A percentile compares a stretch with the other conserved stretches of the same genome.
These are phyloP conservation scores for Caenorhabditis afra DNA, from an alignment of 2,888 invertebrate species.

Conservation along the genomic window DNA sequence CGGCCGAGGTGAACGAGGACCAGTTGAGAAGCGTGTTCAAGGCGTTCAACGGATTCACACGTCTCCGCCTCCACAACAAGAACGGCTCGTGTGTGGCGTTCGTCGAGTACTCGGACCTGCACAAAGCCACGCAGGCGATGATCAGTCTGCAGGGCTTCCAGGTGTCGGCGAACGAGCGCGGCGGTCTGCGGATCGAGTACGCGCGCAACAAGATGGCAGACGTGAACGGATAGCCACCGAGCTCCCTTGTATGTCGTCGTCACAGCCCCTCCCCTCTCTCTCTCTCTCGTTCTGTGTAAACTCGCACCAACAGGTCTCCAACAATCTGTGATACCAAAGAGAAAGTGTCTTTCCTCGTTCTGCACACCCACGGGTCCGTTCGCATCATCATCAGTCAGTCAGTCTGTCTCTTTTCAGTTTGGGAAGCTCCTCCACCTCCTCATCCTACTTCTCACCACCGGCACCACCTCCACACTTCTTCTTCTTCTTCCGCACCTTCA, in stretches of 20 bases:
- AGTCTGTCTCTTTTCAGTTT: slow-evolving; percentile 42
- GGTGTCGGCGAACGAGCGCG: slow-evolving; percentile 87
- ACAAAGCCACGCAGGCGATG: slow-evolving; percentile 93
- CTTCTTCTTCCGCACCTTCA: slow-evolving; percentile 36
- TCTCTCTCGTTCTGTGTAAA: slow-evolving; percentile 1
- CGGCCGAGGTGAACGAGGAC: slow-evolving; percentile 97
- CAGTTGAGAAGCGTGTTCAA: slow-evolving; percentile 92
- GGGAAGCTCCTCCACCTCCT: slow-evolving; percentile 50
- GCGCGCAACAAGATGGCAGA: slow-evolving; percentile 99
- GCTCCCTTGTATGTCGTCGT: slow-evolving; percentile 28
- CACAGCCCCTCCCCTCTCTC: slow-evolving; percentile 3
- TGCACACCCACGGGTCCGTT: slow-evolving; percentile 5
- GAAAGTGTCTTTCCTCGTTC: slow-evolving; percentile 20
- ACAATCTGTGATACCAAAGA: slow-evolving; percentile 24
- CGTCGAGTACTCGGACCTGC: slow-evolving; percentile 94
- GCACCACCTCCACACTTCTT: slow-evolving; percentile 28
- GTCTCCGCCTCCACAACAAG: slow-evolving; percentile 90
- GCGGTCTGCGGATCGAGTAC: slow-evolving; percentile 98
- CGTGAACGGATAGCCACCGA: slow-evolving; percentile 81
- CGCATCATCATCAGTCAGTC: neutral
- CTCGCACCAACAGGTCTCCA: slow-evolving; percentile 29
- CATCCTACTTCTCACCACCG: slow-evolving; percentile 22
- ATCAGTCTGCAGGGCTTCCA: slow-evolving; percentile 92
- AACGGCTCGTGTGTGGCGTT: slow-evolving; percentile 95
- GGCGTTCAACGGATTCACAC: slow-evolving; percentile 93